Evolutionary conservation across 2,797 vertebrate genomes (phyloP).

Genomic region (Triplophysa bombifrons): DNA sequence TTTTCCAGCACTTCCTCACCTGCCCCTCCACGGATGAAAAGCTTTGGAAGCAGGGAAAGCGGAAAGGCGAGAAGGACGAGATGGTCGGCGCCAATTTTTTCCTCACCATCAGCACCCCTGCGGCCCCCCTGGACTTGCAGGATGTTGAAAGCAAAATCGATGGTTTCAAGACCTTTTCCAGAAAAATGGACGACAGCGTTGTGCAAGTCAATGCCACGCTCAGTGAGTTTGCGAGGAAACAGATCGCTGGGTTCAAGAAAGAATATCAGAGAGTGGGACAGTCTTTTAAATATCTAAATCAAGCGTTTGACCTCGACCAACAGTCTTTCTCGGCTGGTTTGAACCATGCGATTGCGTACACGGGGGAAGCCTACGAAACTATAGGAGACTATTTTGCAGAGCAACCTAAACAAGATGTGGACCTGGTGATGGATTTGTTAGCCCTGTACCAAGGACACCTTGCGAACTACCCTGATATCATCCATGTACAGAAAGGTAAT

Average conservation of each 20-base stretch:
- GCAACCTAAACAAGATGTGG: slow-evolving; percentile 92
- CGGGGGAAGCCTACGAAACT: slow-evolving; percentile 89
- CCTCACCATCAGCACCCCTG: slow-evolving; percentile 89
- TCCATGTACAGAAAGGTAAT: slow-evolving; percentile 99
- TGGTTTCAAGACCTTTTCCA: slow-evolving; percentile 93
- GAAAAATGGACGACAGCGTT: slow-evolving; percentile 94
- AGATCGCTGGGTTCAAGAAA: slow-evolving; percentile 95
- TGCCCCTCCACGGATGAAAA: slow-evolving; percentile 94
- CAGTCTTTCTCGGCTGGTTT: slow-evolving; percentile 87
- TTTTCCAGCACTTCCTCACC: slow-evolving; percentile 95
- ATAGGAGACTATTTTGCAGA: slow-evolving; percentile 95
- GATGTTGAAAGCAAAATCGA: slow-evolving; percentile 96
- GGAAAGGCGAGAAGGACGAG: slow-evolving; percentile 96
- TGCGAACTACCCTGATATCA: slow-evolving; percentile 98
- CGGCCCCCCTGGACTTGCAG: slow-evolving; percentile 85
- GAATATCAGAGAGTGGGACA: slow-evolving; percentile 97
- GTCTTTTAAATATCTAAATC: slow-evolving; percentile 90
- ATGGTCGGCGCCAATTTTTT: slow-evolving; percentile 99
- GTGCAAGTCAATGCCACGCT: slow-evolving; percentile 90
- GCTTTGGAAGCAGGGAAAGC: slow-evolving; percentile 96
- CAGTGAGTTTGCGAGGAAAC: slow-evolving; percentile 93
- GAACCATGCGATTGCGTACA: slow-evolving; percentile 94
- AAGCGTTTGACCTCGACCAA: slow-evolving; percentile 97
- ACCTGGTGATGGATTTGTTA: slow-evolving; percentile 94
- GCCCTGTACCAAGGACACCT: slow-evolving; percentile 96